A percentile compares a stretch with the other conserved stretches of the same genome.
Conservation (phyloP, 2,113 vertebrate genomes). For the Macquaria australasica region DNA sequence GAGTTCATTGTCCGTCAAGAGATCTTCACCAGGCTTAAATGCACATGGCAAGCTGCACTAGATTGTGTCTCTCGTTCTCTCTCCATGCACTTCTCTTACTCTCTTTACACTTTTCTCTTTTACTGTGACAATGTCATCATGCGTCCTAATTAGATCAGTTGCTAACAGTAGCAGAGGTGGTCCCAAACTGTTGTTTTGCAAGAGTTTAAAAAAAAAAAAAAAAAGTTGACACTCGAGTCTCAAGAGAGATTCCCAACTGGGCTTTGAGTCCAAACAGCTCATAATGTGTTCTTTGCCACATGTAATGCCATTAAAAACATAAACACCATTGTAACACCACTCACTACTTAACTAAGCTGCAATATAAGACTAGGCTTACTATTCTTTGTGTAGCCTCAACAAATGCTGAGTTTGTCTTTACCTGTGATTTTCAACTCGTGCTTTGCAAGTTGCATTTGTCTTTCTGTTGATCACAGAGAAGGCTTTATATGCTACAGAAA, state of each 20-base stretch:
- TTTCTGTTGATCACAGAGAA: background rate
- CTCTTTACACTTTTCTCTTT: background rate
- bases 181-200: conserved; percentile 5
- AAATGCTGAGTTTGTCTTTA: background rate
- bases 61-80: background rate
- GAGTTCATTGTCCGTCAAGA: background rate
- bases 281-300: background rate
- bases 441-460: background rate
- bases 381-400: background rate
- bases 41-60: background rate
- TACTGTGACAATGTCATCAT: background rate
- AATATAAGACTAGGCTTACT: background rate
- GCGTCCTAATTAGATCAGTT: background rate
- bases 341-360: background rate
- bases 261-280: background rate
- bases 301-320: background rate
- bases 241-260: background rate
- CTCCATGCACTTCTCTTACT: background rate
- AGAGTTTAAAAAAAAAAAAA: too few relatives aligned
- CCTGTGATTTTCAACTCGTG: background rate
- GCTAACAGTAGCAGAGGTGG: background rate
- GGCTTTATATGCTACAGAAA: background rate
- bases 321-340: background rate
- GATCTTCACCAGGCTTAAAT: background rate
- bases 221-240: background rate